A percentile compares a stretch with the other conserved stretches of the same genome.
Evolutionary conservation across 2,888 invertebrate genomes (phyloP).

Genomic region (Myopa testacea): DNA sequence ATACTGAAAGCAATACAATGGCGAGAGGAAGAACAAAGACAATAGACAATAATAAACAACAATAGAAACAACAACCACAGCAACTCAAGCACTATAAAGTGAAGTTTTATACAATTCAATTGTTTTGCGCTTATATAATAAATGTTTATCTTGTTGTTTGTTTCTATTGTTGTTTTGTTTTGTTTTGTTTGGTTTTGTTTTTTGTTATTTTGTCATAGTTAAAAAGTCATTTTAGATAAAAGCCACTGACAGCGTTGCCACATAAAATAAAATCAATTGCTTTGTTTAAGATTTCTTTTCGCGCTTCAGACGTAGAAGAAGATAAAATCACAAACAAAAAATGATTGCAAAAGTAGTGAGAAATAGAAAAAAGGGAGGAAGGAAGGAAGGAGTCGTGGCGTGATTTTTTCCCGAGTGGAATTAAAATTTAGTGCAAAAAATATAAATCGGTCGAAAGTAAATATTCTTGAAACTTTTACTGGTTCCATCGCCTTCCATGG

Average conservation of each 20-base stretch:
- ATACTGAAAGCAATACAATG: too few relatives aligned
- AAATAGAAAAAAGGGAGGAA: neutral
- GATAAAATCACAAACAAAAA: too few relatives aligned
- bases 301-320: too few relatives aligned
- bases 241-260: conserved; percentile 2
- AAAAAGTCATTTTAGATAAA: neutral
- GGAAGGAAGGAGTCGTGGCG: neutral
- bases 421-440: neutral
- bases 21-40: too few relatives aligned
- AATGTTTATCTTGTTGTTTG: neutral
- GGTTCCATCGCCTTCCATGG: neutral
- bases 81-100: neutral
- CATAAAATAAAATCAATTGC: conserved; percentile 5
- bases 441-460: neutral
- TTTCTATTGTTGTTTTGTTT: too few relatives aligned
- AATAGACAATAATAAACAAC: neutral
- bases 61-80: neutral
- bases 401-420: neutral
- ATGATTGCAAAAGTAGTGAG: neutral
- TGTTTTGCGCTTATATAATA: neutral
- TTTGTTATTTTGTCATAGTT: neutral
- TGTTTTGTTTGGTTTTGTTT: neutral
- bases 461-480: neutral
- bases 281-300: neutral
- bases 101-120: neutral